Percentiles rank a stretch among this genome's conserved stretches.
Evolutionary conservation across 64 coral and sea anemone species (phyloP).

Genomic region (Hydrozoanthus tunicans): DNA sequence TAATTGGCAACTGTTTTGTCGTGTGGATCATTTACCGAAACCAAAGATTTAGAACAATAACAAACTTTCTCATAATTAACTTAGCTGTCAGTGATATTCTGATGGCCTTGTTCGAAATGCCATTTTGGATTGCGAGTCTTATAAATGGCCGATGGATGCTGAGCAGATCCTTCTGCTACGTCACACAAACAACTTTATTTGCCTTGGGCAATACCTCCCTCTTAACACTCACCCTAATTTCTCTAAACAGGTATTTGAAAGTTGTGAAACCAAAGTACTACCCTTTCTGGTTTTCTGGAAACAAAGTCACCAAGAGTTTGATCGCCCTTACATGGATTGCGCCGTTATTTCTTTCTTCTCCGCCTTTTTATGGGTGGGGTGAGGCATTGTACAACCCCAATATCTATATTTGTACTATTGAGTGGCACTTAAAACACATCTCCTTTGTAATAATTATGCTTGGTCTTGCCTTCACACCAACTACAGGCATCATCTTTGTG

Average conservation of each 20-base stretch:
- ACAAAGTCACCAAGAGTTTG: too few relatives aligned
- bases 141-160: constrained; percentile 5
- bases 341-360: neutral
- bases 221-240: neutral
- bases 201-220: neutral
- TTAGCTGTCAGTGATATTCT: constrained; percentile 20
- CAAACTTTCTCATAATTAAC: constrained; percentile 12
- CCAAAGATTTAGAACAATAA: neutral
- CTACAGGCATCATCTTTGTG: neutral
- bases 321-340: neutral
- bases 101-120: constrained; percentile 13
- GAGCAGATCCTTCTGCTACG: too few relatives aligned
- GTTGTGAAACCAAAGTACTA: too few relatives aligned
- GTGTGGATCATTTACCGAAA: neutral
- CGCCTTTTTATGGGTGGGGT: neutral
- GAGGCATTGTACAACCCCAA: neutral
- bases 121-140: constrained; percentile 23
- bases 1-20: neutral
- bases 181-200: neutral
- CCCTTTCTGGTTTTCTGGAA: too few relatives aligned
- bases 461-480: too few relatives aligned
- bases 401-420: constrained; percentile 1
- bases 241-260: too few relatives aligned
- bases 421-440: constrained; percentile 19
- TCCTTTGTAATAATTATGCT: neutral